Percentiles rank a stretch among this genome's conserved stretches.
Evolutionary conservation across 2,113 vertebrate species (phyloP).

Genomic region (Pteronura brasiliensis): DNA sequence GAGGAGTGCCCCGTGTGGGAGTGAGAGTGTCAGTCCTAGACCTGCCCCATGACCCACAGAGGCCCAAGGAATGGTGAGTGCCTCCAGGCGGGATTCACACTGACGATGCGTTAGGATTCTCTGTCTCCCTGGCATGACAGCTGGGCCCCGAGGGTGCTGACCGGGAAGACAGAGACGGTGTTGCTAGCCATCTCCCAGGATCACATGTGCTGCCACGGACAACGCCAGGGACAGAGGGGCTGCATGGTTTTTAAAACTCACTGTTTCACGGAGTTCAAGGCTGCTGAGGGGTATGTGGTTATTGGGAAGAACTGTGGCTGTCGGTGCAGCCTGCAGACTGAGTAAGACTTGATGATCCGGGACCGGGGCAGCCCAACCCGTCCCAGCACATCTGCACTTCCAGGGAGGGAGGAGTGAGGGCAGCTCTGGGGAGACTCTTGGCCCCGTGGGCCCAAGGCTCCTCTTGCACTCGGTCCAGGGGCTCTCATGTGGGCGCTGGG

Average conservation of each 20-base stretch:
- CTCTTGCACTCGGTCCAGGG: too few species aligned
- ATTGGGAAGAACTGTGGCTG: rapidly evolving
- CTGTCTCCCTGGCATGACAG: neutral
- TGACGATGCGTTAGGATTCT: neutral
- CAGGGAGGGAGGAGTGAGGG: too few species aligned
- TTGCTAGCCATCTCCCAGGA: too few species aligned
- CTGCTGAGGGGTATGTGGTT: neutral
- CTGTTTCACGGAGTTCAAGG: too few species aligned
- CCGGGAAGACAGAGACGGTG: too few species aligned
- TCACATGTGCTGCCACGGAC: too few species aligned
- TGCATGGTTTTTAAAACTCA: neutral
- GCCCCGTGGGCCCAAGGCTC: neutral
- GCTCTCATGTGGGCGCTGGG: too few species aligned
- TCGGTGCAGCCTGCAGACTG: too few species aligned
- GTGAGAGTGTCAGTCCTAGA: neutral
- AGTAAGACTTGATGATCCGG: too few species aligned
- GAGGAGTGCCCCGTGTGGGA: neutral
- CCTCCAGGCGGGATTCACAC: neutral
- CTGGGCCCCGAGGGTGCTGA: neutral
- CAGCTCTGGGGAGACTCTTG: neutral
- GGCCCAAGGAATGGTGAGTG: neutral
- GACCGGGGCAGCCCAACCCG: too few species aligned
- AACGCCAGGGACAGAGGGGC: neutral
- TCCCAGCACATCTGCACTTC: too few species aligned
- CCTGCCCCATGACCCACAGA: neutral